phyloP scores from a whole-genome alignment of 2,113 vertebrate species.

The Coreoperca whiteheadi region DNA sequence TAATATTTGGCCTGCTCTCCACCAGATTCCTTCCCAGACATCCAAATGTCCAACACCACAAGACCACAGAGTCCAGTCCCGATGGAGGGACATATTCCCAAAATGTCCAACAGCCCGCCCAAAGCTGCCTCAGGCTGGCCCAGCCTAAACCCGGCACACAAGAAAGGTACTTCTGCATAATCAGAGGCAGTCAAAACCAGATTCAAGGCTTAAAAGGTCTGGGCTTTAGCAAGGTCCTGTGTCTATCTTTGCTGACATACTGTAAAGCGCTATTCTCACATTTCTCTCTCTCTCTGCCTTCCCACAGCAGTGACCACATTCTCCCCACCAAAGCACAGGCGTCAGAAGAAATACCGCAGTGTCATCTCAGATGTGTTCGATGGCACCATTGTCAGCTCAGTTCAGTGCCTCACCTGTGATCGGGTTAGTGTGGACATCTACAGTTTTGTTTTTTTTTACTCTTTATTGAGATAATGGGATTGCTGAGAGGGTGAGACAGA shows the following conservation, averaged over 20 bases:
- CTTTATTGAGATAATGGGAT: background rate
- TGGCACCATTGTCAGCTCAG: conserved; percentile 96
- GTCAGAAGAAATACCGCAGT: conserved; percentile 94
- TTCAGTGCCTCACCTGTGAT: conserved; percentile 98
- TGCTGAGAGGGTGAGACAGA: background rate
- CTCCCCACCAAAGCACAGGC: conserved; percentile 90
- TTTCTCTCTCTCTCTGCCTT: conserved; percentile 28
- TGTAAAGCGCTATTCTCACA: conserved; percentile 18
- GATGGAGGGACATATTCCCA: conserved; percentile 85
- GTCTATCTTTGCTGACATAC: conserved; percentile 1
- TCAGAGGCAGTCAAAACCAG: background rate
- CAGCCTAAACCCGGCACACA: conserved; percentile 87
- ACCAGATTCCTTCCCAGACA: conserved; percentile 89
- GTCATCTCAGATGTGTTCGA: conserved; percentile 98
- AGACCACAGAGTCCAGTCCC: conserved; percentile 85
- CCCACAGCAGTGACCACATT: conserved; percentile 79
- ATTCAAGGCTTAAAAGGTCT: background rate
- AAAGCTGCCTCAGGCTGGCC: conserved; percentile 89
- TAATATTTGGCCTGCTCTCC: conserved; percentile 35
- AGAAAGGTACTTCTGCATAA: conserved; percentile 88
- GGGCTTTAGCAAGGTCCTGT: background rate
- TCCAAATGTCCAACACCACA: conserved; percentile 88
- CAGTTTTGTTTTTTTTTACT: background rate
- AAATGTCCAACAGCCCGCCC: conserved; percentile 91
- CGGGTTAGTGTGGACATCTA: conserved; percentile 87